Conservation (phyloP, 2,888 invertebrate species). For the Colletes collaris region DNA sequence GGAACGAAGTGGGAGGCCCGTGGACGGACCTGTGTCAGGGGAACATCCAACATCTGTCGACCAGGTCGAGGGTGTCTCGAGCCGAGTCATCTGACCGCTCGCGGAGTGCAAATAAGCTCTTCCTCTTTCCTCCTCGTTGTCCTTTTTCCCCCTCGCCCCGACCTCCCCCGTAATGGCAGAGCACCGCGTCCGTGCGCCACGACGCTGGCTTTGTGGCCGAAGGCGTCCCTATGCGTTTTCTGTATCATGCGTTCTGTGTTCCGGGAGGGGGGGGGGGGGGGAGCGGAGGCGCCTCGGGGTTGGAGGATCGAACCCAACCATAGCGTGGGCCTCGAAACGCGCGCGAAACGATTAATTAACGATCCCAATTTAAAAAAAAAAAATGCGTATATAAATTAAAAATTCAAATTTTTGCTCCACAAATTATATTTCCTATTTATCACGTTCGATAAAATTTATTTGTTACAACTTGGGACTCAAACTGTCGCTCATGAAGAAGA, state of each 20-base stretch:
- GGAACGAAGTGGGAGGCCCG: constrained; percentile 58
- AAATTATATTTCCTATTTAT: too few species aligned
- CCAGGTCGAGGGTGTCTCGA: constrained; percentile 59
- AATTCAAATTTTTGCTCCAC: too few species aligned
- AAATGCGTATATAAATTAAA: too few species aligned
- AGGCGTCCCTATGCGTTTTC: constrained; percentile 73
- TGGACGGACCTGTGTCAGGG: constrained; percentile 58
- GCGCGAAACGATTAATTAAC: background rate
- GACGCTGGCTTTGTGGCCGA: constrained; percentile 58
- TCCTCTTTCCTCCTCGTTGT: constrained; percentile 44
- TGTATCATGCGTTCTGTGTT: constrained; percentile 62
- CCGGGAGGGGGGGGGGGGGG: constrained; percentile 38
- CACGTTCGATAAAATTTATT: too few species aligned
- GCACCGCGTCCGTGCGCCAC: constrained; percentile 42
- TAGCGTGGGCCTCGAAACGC: constrained; percentile 56
- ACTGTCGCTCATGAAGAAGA: too few species aligned
- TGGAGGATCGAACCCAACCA: constrained; percentile 40
- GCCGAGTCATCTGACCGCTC: constrained; percentile 62
- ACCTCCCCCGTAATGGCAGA: constrained; percentile 36
- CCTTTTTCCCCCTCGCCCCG: constrained; percentile 33
- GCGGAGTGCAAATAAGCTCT: constrained; percentile 58
- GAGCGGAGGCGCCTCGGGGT: constrained; percentile 57
- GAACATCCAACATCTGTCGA: constrained; percentile 65
- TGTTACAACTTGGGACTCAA: too few species aligned
- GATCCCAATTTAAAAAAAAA: too few species aligned